Conservation (phyloP, 2,113 vertebrate species). For the Callorhinus ursinus region DNA sequence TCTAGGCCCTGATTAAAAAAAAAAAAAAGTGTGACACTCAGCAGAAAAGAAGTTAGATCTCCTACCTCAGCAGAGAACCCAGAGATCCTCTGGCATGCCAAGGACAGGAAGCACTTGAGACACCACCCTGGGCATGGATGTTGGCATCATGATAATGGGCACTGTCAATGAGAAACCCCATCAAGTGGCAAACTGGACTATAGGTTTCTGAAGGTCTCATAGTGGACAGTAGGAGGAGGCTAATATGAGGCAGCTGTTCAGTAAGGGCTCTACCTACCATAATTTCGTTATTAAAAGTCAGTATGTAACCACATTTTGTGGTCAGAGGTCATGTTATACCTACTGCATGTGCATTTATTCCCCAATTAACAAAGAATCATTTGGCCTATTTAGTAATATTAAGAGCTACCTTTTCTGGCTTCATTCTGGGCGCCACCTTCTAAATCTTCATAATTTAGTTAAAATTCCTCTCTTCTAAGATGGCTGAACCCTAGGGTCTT, state of each 20-base stretch:
- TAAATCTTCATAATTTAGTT: constrained; percentile 16
- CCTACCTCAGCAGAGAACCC: background rate
- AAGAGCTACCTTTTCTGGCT: background rate
- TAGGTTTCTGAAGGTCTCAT: background rate
- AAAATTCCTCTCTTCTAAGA: background rate
- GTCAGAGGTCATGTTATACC: background rate
- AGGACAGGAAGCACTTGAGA: background rate
- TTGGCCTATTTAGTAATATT: background rate
- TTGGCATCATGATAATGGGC: background rate
- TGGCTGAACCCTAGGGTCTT: constrained; percentile 7
- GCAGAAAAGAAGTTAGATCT: background rate
- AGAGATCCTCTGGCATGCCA: background rate
- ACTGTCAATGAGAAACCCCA: background rate
- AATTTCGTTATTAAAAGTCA: background rate
- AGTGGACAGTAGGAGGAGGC: background rate
- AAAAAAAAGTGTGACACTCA: background rate
- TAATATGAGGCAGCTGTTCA: background rate
- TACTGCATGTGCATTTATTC: background rate
- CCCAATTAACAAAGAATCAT: background rate
- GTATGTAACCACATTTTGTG: background rate
- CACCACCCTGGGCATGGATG: background rate
- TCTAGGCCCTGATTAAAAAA: background rate
- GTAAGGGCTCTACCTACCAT: background rate
- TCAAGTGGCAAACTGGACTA: background rate
- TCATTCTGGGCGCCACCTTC: constrained; percentile 19